Evolutionary conservation across 2,797 vertebrate species (phyloP).

Genomic region (Sternotherus odoratus): DNA sequence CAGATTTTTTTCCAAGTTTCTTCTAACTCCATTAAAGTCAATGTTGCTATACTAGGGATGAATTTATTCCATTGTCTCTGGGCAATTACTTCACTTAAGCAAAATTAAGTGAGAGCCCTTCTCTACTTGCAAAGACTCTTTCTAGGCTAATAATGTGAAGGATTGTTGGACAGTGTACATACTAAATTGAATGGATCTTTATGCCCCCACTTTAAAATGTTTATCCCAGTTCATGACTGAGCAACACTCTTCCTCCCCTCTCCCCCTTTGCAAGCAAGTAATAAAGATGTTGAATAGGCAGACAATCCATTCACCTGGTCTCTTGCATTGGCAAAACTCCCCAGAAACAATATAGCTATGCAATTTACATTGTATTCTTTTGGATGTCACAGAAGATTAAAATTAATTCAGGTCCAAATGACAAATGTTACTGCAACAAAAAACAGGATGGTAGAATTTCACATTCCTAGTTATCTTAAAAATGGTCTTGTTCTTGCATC

Average conservation of each 20-base stretch:
- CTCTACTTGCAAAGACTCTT: neutral
- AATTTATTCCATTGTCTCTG: neutral
- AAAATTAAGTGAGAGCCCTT: neutral
- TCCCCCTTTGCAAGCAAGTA: neutral
- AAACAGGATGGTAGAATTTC: neutral
- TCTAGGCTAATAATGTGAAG: neutral
- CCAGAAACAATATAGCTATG: neutral
- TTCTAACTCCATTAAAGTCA: neutral
- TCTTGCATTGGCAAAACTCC: neutral
- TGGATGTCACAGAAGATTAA: too few relatives aligned
- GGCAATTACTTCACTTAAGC: neutral
- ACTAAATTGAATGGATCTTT: neutral
- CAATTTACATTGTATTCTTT: neutral
- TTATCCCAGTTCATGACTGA: neutral
- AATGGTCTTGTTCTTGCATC: neutral
- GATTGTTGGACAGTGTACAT: neutral
- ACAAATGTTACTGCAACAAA: neutral
- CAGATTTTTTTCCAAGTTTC: too few relatives aligned
- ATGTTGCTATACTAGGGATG: rapidly evolving
- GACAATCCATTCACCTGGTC: neutral
- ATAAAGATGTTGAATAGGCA: rapidly evolving
- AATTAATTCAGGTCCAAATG: neutral
- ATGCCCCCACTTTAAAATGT: neutral
- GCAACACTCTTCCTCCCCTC: neutral
- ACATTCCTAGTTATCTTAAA: neutral